phyloP scores from a whole-genome alignment of 1,140 invertebrate genomes.

The Polypedilum vanderplanki region DNA sequence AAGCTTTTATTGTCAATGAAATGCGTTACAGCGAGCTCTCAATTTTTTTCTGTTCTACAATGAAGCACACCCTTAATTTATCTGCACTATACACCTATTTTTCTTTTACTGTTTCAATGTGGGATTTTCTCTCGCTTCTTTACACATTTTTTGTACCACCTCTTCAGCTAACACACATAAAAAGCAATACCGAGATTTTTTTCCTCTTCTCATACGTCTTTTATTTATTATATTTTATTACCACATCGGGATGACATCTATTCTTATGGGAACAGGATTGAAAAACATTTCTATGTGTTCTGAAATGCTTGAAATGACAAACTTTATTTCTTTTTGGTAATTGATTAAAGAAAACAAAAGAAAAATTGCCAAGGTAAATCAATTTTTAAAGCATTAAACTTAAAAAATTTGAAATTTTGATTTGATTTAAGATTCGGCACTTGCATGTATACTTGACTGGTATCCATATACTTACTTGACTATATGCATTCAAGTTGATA shows the following conservation, averaged over 20 bases:
- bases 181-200: neutral
- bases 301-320: neutral
- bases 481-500: too few species aligned
- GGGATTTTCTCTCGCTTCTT: neutral
- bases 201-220: neutral
- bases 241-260: slow-evolving; percentile 1
- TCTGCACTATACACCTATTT: slow-evolving; percentile 13
- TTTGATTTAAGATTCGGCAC: too few species aligned
- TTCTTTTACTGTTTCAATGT: neutral
- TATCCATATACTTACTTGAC: too few species aligned
- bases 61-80: slow-evolving; percentile 17
- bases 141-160: neutral
- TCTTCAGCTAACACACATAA: neutral
- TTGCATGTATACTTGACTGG: too few species aligned
- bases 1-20: neutral
- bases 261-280: neutral
- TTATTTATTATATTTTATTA: slow-evolving; percentile 27
- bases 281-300: neutral
- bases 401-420: too few species aligned
- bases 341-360: neutral
- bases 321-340: neutral
- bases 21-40: neutral
- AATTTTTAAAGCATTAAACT: too few species aligned
- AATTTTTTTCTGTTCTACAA: neutral
- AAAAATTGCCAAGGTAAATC: neutral